Conservation (phyloP, 2,113 vertebrate species). For the Bufo gargarizans region DNA sequence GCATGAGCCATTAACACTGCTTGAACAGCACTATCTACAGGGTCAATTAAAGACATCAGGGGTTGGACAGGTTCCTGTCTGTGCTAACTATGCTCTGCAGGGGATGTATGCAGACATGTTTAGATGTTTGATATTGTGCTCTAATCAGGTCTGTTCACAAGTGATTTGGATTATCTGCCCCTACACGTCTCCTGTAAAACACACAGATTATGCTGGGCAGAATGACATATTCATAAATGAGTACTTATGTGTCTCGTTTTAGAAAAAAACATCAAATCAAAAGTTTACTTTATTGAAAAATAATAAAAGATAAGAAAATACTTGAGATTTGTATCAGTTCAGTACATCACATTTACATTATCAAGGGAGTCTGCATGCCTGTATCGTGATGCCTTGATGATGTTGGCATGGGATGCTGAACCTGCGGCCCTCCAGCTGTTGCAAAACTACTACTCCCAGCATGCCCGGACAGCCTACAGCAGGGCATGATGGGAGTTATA, state of each 20-base stretch:
- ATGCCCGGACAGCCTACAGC: too few species aligned
- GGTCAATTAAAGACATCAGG: conserved; percentile 75
- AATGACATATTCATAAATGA: conserved; percentile 19
- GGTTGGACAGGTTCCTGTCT: conserved; percentile 65
- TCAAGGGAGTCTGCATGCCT: too few species aligned
- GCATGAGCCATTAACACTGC: conserved; percentile 73
- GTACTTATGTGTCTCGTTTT: not conserved
- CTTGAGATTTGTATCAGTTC: too few species aligned
- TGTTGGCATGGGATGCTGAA: too few species aligned
- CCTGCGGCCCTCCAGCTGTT: too few species aligned
- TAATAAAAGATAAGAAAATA: too few species aligned
- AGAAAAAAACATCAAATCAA: too few species aligned
- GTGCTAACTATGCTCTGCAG: conserved; percentile 65
- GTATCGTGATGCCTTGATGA: too few species aligned
- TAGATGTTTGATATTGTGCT: conserved; percentile 64
- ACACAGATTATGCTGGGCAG: not conserved
- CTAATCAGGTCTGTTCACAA: conserved; percentile 54
- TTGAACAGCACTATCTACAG: conserved; percentile 70
- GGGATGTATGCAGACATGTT: conserved; percentile 55
- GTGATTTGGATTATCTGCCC: conserved; percentile 13
- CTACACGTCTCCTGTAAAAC: not conserved
- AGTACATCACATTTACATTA: too few species aligned
- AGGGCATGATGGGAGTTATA: too few species aligned
- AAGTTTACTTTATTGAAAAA: too few species aligned
- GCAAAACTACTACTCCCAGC: too few species aligned